Percentiles rank a stretch among this genome's conserved stretches.
Conservation (phyloP, 1,140 invertebrate species). For the Vollenhovia emeryi region DNA sequence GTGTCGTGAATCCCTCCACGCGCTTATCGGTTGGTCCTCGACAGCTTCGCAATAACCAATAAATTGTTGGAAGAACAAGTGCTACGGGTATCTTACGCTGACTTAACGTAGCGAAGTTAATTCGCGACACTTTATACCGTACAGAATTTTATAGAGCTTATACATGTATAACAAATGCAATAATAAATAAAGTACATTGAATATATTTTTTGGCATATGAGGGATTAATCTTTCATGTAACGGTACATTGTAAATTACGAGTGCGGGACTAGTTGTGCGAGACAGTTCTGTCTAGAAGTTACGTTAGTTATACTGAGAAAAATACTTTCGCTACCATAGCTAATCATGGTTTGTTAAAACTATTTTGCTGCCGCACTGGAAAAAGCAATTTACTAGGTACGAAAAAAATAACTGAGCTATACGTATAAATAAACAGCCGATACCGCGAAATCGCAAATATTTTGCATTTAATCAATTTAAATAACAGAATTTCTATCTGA, state of each 20-base stretch:
- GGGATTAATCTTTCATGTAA: not conserved
- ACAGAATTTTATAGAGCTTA: not conserved
- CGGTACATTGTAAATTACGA: not conserved
- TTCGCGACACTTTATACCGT: not conserved
- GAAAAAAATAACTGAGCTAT: too few species aligned
- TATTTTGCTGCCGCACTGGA: too few species aligned
- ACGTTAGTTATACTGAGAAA: not conserved
- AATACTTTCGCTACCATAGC: too few species aligned
- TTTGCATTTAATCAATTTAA: too few species aligned
- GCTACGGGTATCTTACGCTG: not conserved
- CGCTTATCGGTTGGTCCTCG: conserved; percentile 83
- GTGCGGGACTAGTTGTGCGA: not conserved
- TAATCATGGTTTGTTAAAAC: too few species aligned
- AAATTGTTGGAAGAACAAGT: conserved; percentile 83
- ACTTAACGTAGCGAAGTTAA: not conserved
- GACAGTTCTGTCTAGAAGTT: not conserved
- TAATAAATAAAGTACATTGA: not conserved
- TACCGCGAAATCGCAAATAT: too few species aligned
- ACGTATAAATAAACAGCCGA: too few species aligned
- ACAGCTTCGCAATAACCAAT: conserved; percentile 83
- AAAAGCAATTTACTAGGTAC: too few species aligned
- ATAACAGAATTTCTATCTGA: too few species aligned
- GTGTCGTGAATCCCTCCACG: conserved; percentile 73
- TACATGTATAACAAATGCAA: not conserved
- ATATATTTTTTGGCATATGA: not conserved